Evolutionary conservation across 2,888 invertebrate species (phyloP).

Genomic region (Tipula vernalis): DNA sequence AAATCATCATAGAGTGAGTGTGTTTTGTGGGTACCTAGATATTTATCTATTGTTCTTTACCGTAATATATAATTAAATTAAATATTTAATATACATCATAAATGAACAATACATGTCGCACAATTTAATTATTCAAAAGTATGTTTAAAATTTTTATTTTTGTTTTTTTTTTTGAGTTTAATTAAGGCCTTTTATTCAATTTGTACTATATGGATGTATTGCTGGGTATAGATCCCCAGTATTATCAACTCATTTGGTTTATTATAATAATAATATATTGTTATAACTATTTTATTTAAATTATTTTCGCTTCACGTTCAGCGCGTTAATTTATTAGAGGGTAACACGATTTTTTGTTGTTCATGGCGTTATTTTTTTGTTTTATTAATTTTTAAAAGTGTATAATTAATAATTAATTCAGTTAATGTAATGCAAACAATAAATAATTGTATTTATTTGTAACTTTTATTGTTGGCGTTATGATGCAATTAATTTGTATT

Average conservation of each 20-base stretch:
- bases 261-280: neutral
- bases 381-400: neutral
- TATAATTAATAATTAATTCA: neutral
- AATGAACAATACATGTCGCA: neutral
- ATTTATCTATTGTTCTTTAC: neutral
- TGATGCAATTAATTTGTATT: neutral
- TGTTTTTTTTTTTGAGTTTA: neutral
- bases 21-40: neutral
- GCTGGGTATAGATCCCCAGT: neutral
- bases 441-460: neutral
- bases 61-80: neutral
- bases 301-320: neutral
- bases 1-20: neutral
- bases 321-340: neutral
- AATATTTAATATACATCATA: neutral
- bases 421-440: neutral
- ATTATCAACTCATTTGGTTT: neutral
- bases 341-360: neutral
- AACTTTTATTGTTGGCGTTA: neutral
- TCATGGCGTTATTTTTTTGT: neutral
- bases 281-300: neutral
- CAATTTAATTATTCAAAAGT: neutral
- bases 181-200: neutral
- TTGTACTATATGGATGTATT: neutral
- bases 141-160: too few species aligned